Percentiles rank a stretch among this genome's conserved stretches.
phyloP scores from a whole-genome alignment of 30 jellyfish, hydroid and myxozoan genomes.

The Cassiopea xamachana region DNA sequence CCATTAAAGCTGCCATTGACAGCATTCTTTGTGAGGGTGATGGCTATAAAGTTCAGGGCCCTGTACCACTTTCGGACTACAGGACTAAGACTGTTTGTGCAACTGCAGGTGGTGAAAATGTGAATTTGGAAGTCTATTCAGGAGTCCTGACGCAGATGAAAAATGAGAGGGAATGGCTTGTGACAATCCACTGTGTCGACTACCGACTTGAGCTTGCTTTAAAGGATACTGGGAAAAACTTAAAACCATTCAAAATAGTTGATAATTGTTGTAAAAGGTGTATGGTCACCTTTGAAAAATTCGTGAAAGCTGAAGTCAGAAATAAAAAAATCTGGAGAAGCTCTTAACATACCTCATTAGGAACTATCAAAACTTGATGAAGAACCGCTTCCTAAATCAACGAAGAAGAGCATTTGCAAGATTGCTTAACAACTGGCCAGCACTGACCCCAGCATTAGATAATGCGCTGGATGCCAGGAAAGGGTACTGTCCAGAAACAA shows the following conservation, averaged over 20 bases:
- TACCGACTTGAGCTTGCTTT: conserved; percentile 77
- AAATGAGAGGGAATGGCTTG: conserved; percentile 54
- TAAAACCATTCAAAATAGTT: conserved; percentile 30
- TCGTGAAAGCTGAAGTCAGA: conserved; percentile 68
- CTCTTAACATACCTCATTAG: conserved; percentile 56
- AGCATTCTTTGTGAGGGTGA: conserved; percentile 39
- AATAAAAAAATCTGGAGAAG: conserved; percentile 45
- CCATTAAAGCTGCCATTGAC: conserved; percentile 57
- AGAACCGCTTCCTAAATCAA: conserved; percentile 61
- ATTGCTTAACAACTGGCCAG: conserved; percentile 67
- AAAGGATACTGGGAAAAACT: conserved; percentile 52
- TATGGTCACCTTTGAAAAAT: conserved; percentile 44
- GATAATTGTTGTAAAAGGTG: conserved; percentile 36
- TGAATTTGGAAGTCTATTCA: conserved; percentile 61
- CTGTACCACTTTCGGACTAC: conserved; percentile 29
- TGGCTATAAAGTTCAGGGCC: conserved; percentile 14
- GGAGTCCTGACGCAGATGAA: conserved; percentile 64
- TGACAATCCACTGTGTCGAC: conserved; percentile 72
- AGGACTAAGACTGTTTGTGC: conserved; percentile 32
- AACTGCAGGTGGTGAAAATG: conserved; percentile 81
- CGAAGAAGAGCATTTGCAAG: conserved; percentile 35
- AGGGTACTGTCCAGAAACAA: conserved; percentile 38
- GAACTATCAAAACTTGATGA: conserved; percentile 54
- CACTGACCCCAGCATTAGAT: conserved; percentile 46
- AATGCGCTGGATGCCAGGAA: conserved; percentile 22